Evolutionary conservation across 64 coral and sea anemone species (phyloP).

Genomic region (Dendrophyllia cribrosa): DNA sequence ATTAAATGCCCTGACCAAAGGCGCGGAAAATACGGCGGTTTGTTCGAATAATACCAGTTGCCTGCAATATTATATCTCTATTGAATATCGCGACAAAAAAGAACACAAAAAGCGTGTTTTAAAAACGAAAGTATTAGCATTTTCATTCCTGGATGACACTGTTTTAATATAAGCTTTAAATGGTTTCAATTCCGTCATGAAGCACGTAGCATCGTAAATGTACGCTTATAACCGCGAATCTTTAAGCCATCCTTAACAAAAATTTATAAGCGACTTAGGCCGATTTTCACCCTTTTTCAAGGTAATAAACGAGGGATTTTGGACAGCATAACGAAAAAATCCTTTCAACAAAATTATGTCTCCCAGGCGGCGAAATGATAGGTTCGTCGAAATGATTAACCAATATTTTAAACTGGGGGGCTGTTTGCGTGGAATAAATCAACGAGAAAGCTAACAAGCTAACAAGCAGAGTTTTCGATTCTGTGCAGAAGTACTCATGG

Average conservation of each 20-base stretch:
- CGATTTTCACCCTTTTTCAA: neutral
- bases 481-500: neutral
- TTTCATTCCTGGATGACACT: conserved; percentile 13
- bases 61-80: neutral
- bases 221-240: no score
- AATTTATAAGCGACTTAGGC: neutral
- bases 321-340: neutral
- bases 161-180: neutral
- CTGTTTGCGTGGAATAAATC: conserved; percentile 43
- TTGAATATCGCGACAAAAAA: neutral
- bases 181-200: no score
- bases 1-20: neutral
- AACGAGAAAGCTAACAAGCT: neutral
- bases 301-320: neutral
- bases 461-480: neutral
- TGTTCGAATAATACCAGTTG: neutral
- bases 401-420: conserved; percentile 30
- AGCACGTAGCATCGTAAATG: neutral
- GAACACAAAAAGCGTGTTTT: neutral
- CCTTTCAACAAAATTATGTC: neutral
- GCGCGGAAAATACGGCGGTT: neutral
- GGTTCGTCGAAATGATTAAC: neutral
- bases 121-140: neutral
- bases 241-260: neutral
- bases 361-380: neutral